Base-by-base conservation (phyloP, 2,797 vertebrate species). In the Kryptopterus vitreolus region DNA sequence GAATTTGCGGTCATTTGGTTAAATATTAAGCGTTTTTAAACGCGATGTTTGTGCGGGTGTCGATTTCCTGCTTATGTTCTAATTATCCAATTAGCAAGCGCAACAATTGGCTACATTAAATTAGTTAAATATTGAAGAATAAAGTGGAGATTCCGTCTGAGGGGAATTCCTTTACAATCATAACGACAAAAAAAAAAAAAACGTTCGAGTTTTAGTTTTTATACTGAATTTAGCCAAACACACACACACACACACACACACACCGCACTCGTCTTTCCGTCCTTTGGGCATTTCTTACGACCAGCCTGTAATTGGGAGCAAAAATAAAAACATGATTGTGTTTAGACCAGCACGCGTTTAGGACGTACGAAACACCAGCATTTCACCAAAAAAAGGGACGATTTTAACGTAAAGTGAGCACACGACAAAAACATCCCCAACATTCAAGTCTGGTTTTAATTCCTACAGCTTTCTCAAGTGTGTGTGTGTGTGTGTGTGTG, bases 401-500 rank as follows among this genome's bases (percentile, higher is more conserved):
- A 1, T 5, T 31, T 31, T 18, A 69, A 24, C 16, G 46, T n/a
- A 46, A 31, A 33, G 16, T 5, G 13, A 68, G 83, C 83, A 81
- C 79, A 85, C 43, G 8, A 85, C 43, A 9, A 80, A 79, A 20
- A n/a, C n/a, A 48, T 77, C 57, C 79, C 76, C 55, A 52, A 52
- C 20, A 18, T 71, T 71, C 26, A 53, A 11, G 29, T 35, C 73
- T 12, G 10, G 43, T 48, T 74, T 75, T 46, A 35, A 48, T 35
- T 48, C 22, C 61, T 68, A 59, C 52, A 79, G 50, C 87, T 89
- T 91, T 90, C 83, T 87, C 85, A 86, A 82, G 80, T 90, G 87
- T 46, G 33, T 31, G 58, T 59, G 58, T 29, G 58, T 59, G n/a
- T 59, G n/a, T 59, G 58, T 31, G 59, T 61, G 29, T 18, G 29